phyloP scores from a whole-genome alignment of 2,113 vertebrate species.

The Cavia aperea region DNA sequence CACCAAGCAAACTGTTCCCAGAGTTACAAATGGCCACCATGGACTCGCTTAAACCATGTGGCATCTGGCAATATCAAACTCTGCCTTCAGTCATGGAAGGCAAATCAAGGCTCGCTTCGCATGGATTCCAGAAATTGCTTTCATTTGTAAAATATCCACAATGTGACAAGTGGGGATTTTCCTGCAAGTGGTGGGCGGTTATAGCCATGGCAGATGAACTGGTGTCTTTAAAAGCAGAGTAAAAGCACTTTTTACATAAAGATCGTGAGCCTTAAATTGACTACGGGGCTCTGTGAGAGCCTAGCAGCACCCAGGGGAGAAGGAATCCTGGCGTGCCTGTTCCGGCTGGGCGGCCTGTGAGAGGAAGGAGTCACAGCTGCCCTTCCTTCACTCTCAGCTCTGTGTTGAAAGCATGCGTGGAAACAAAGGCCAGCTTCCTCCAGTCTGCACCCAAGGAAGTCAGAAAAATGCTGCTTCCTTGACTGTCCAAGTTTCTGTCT shows the following conservation, averaged over 20 bases:
- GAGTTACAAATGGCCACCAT: background rate
- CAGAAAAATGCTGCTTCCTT: background rate
- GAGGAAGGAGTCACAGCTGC: background rate
- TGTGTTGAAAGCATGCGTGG: background rate
- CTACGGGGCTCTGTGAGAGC: background rate
- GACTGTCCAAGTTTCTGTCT: background rate
- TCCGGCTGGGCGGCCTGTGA: background rate
- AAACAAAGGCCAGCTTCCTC: conserved; percentile 15
- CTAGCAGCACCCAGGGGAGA: background rate
- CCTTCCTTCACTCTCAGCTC: background rate
- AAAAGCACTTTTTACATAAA: conserved; percentile 27
- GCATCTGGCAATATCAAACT: background rate
- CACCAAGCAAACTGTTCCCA: background rate
- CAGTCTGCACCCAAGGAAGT: background rate
- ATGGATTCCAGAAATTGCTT: background rate
- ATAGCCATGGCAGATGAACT: background rate
- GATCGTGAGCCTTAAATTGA: conserved; percentile 17
- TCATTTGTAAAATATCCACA: conserved; percentile 13
- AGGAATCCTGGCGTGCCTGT: background rate
- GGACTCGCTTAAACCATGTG: background rate
- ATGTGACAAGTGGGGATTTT: conserved; percentile 37
- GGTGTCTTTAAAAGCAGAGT: conserved; percentile 26
- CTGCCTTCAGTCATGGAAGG: background rate
- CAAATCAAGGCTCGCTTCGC: background rate
- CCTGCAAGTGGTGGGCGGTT: background rate